phyloP scores from a whole-genome alignment of 2,113 vertebrate genomes.

The Fukomys damarensis region DNA sequence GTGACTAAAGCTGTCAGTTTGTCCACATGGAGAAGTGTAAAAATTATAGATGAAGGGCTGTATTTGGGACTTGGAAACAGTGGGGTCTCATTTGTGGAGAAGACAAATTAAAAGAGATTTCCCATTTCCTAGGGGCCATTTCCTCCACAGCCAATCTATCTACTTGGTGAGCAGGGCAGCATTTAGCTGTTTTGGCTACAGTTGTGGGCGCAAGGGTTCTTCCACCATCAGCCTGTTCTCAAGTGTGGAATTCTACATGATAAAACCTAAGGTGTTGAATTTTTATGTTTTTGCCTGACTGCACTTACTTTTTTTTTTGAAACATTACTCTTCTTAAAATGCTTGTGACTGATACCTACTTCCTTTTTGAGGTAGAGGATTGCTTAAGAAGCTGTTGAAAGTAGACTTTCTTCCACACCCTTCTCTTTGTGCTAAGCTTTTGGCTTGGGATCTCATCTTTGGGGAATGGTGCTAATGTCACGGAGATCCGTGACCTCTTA shows the following conservation, averaged over 20 bases:
- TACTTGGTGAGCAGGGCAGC: not conserved
- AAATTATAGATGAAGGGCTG: constrained; percentile 69
- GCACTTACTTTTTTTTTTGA: not conserved
- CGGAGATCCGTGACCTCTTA: constrained; percentile 88
- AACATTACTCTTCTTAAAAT: not conserved
- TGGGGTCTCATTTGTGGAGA: constrained; percentile 49
- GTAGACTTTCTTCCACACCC: constrained; percentile 68
- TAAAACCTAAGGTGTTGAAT: not conserved
- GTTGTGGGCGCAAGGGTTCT: not conserved
- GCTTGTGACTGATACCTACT: constrained; percentile 10
- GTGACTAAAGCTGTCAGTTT: constrained; percentile 73
- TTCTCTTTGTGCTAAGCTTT: constrained; percentile 79
- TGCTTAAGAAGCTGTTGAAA: constrained; percentile 76
- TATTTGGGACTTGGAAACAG: constrained; percentile 56
- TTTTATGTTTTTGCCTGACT: constrained; percentile 3
- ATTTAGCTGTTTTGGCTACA: not conserved
- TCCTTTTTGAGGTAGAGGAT: constrained; percentile 69
- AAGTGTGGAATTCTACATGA: not conserved
- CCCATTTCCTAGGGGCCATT: not conserved
- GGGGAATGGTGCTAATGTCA: constrained; percentile 82
- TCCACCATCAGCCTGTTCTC: not conserved
- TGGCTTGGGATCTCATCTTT: constrained; percentile 79
- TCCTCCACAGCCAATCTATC: not conserved
- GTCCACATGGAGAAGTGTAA: constrained; percentile 66
- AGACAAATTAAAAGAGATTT: constrained; percentile 51